Evolutionary conservation across 2,888 invertebrate genomes (phyloP).

Genomic region (Caenorhabditis virilis): DNA sequence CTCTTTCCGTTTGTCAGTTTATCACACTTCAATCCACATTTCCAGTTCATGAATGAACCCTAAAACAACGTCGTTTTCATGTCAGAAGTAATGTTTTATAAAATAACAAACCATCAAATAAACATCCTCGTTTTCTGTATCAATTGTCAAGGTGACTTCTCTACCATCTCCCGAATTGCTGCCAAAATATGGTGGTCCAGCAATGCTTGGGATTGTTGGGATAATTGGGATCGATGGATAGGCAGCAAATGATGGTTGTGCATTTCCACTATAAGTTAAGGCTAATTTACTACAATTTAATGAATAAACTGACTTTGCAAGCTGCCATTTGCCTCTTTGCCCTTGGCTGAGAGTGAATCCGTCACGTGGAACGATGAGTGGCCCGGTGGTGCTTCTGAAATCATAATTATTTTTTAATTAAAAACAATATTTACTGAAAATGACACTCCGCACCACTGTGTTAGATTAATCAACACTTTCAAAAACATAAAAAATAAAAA

Average conservation of each 20-base stretch:
- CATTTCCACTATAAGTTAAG: conserved; percentile 14
- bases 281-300: background rate
- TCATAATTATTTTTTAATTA: background rate
- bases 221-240: conserved; percentile 23
- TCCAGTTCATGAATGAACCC: conserved; percentile 64
- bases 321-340: conserved; percentile 23
- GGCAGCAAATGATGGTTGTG: conserved; percentile 13
- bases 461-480: background rate
- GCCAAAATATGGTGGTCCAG: conserved; percentile 16
- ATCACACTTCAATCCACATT: conserved; percentile 57
- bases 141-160: conserved; percentile 51
- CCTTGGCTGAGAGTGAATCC: conserved; percentile 38
- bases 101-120: conserved; percentile 45
- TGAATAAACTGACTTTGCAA: conserved; percentile 16
- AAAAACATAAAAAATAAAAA: conserved; percentile 3
- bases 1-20: conserved; percentile 38
- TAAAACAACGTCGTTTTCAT: conserved; percentile 12
- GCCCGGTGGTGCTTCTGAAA: conserved; percentile 26
- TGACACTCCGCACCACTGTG: background rate
- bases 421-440: no score
- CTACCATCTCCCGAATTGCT: conserved; percentile 26
- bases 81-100: background rate
- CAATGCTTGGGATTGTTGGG: conserved; percentile 20
- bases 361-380: conserved; percentile 25
- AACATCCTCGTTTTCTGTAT: conserved; percentile 46